Base-by-base conservation (phyloP, 2,113 vertebrate genomes). In the Hippoglossus stenolepis region DNA sequence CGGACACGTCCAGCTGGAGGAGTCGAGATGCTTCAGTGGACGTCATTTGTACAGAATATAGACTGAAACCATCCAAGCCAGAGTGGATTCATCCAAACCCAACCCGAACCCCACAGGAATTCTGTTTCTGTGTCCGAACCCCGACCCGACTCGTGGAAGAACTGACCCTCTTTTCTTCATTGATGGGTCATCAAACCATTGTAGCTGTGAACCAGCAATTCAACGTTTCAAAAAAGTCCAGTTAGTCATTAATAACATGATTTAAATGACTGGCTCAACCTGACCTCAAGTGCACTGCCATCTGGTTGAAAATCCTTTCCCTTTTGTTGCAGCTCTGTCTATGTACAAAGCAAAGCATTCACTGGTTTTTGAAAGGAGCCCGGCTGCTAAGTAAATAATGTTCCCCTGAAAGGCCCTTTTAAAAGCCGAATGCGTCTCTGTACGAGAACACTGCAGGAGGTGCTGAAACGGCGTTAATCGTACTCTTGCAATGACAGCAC, bases 251-350 rank as follows among this genome's bases (percentile, higher is more conserved):
- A 5, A 31, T 5, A 31, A 4, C 31, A 7, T 31, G 31, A 31
- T 31, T 31, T 7, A 31, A 7, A 31, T 31, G 1, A 7, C 31
- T 31, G 31, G 6, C 31, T 31, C 6, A 31, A 7, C 6, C 31
- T 31, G 31, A 31, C 31, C 31, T 31, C 31, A 31, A 31, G 31
- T 31, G 31, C 56, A 15, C 13, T 58, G 57, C 12, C 64, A 74
- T 62, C 49, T 76, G 73, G n/a, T 15, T 75, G 15, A 73, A 65
- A 40, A 31, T 23, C 0, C 3, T 18, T 43, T 65, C 72, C 57
- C 31, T 73, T 84, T 87, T 83, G 76, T 84, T 73, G 28, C 51
- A 26, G 26, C 49, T 71, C n/a, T 5, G 53, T 73, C 43, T 70
- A 49, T 68, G 77, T 23, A 87, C 75, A 77, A 70, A 0, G 0